Base-by-base conservation (phyloP, 2,797 vertebrate species). In the Lagodon rhomboides region DNA sequence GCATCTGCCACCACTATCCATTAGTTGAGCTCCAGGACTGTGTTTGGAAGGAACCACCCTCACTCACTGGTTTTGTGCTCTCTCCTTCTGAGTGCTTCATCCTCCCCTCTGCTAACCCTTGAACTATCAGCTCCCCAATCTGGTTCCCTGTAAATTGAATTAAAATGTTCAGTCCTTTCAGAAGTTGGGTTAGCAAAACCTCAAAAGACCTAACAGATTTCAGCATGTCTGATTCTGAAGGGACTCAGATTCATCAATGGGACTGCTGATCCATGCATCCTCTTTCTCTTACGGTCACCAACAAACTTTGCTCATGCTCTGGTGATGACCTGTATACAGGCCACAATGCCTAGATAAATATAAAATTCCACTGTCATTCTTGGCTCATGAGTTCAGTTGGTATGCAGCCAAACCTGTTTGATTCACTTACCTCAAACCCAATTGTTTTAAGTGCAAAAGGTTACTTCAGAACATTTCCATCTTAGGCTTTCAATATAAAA, bases 91-190 rank as follows among this genome's bases (percentile, higher is more conserved):
- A 85, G 68, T 65, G 68, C 76, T 79, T 80, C 64, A 25, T 68
- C 79, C 79, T 85, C 80, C 69, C 73, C 56, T 64, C 63, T 15
- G 43, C 75, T 82, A 75, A 84, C 91, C 91, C 78, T 90, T 81
- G 79, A 85, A 87, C 82, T 86, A 91, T 90, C 89, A 84, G 80
- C 72, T 84, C 58, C 67, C 51, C 68, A 49, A 79, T 88, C 84
- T 82, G 82, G 38, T 90, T 89, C 81, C 85, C 66, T 84, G 84
- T 85, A 86, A 85, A 90, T 61, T 86, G 65, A 84, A 88, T 87
- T 69, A 66, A 72, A 89, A 88, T 85, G 79, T 67, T 82, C 3
- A 44, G 82, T 80, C 67, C 75, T 68, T 84, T 79, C 75, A 73
- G 64, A 78, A 80, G 78, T 27, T 0, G 15, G 53, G 71, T 76